These are phyloP conservation scores for Sarcophaga variegata DNA, from an alignment of 2,888 invertebrate species.

Conservation along the genomic window DNA sequence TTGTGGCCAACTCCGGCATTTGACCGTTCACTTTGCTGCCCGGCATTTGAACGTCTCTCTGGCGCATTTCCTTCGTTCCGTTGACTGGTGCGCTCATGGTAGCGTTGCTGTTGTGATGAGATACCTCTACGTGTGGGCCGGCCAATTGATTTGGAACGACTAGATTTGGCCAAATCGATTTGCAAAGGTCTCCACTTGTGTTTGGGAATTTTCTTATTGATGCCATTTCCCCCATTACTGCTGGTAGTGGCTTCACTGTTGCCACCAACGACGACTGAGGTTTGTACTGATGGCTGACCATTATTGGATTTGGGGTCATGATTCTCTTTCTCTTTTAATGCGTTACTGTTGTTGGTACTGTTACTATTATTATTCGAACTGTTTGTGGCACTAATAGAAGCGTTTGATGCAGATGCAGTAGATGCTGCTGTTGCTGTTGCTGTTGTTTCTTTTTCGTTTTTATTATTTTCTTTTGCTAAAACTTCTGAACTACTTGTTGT, in stretches of 20 bases:
- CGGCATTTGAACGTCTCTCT: constrained; percentile 67
- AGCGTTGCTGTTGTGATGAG: constrained; percentile 72
- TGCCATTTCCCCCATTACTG: constrained; percentile 69
- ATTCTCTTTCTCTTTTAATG: constrained; percentile 65
- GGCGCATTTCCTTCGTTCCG: constrained; percentile 59
- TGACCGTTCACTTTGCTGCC: constrained; percentile 41
- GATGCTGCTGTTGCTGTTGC: constrained; percentile 21
- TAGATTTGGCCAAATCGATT: constrained; percentile 89
- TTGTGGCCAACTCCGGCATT: constrained; percentile 73
- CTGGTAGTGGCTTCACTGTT: constrained; percentile 68
- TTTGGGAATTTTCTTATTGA: constrained; percentile 81
- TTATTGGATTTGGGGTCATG: constrained; percentile 69
- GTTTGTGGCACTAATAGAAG: constrained; percentile 36
- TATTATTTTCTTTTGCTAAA: constrained; percentile 35
- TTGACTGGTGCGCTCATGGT: constrained; percentile 73
- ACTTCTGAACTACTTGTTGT: constrained; percentile 44
- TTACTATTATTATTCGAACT: not conserved
- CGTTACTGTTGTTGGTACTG: not conserved
- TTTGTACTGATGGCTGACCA: constrained; percentile 50
- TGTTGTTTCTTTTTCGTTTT: constrained; percentile 30
- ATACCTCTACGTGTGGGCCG: constrained; percentile 82
- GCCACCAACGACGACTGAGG: constrained; percentile 36
- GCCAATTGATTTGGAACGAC: constrained; percentile 84
- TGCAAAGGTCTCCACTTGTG: constrained; percentile 97
- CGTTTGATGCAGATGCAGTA: constrained; percentile 29